These are phyloP conservation scores for Coenonympha arcania DNA, from an alignment of 2,888 invertebrate species.

Conservation along the genomic window DNA sequence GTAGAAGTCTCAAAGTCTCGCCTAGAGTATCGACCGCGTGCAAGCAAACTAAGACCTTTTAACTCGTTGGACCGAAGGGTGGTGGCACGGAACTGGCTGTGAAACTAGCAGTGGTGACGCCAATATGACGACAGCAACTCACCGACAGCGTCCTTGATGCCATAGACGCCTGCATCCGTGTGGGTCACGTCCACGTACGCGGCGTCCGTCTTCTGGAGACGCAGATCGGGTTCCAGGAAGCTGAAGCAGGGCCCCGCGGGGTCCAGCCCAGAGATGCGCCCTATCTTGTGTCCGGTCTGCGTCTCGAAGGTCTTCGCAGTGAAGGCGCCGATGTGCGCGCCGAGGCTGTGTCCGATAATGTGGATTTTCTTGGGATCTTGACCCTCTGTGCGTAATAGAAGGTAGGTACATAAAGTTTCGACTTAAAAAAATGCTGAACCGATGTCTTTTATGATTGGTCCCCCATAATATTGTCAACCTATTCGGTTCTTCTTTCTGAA, in stretches of 20 bases:
- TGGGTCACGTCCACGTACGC: conserved; percentile 56
- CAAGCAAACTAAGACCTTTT: too few species aligned
- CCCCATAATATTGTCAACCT: too few species aligned
- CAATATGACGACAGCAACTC: too few species aligned
- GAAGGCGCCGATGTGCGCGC: conserved; percentile 57
- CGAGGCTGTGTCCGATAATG: conserved; percentile 65
- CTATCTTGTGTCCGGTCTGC: conserved; percentile 43
- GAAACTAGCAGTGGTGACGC: too few species aligned
- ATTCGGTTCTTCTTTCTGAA: too few species aligned
- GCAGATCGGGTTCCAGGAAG: conserved; percentile 36
- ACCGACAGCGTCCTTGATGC: conserved; percentile 49
- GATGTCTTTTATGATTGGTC: too few species aligned
- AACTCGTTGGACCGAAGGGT: too few species aligned
- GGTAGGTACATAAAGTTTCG: too few species aligned
- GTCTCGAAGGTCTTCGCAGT: conserved; percentile 46
- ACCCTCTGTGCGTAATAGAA: conserved; percentile 38
- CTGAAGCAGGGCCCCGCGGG: conserved; percentile 67
- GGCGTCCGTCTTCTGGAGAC: conserved; percentile 47
- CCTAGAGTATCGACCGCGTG: too few species aligned
- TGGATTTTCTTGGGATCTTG: conserved; percentile 44
- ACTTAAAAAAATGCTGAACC: too few species aligned
- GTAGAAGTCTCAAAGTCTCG: too few species aligned
- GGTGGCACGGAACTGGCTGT: too few species aligned
- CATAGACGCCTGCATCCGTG: conserved; percentile 53
- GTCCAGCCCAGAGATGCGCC: conserved; percentile 56